Percentiles rank a stretch among this genome's conserved stretches.
Evolutionary conservation across 2,888 invertebrate genomes (phyloP).

Genomic region (Theretra japonica): DNA sequence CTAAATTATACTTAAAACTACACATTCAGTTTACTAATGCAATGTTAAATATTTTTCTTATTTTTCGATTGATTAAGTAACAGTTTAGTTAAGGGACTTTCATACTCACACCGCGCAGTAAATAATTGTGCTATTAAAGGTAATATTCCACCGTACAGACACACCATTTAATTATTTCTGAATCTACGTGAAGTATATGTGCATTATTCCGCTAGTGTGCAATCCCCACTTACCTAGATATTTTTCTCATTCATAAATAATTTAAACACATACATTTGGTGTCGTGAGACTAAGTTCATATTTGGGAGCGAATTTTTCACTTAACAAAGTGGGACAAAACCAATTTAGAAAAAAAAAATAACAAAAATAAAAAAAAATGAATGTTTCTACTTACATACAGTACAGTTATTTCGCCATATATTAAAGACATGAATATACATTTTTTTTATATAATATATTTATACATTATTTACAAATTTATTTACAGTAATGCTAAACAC

Average conservation of each 20-base stretch:
- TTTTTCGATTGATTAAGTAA: background rate
- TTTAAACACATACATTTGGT: slow-evolving; percentile 63
- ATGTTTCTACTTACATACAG: slow-evolving; percentile 57
- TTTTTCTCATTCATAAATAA: slow-evolving; percentile 45
- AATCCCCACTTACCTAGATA: slow-evolving; percentile 42
- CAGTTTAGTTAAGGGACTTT: background rate
- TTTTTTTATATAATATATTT: slow-evolving; percentile 57
- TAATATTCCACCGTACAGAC: background rate
- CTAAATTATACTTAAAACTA: background rate
- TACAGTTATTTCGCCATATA: slow-evolving; percentile 55
- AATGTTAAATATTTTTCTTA: background rate
- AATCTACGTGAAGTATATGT: background rate
- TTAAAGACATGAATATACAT: slow-evolving; percentile 68
- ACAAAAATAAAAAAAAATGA: slow-evolving; percentile 63
- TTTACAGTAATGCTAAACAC: slow-evolving; percentile 38
- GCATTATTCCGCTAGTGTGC: slow-evolving; percentile 31
- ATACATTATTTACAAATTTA: slow-evolving; percentile 68
- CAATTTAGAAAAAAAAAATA: slow-evolving; percentile 53
- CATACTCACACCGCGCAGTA: background rate
- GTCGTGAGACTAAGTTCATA: slow-evolving; percentile 59
- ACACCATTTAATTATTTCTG: background rate
- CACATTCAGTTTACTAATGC: no score
- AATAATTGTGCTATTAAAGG: background rate
- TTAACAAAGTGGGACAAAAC: slow-evolving; percentile 51
- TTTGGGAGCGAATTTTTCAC: slow-evolving; percentile 58